These are phyloP conservation scores for Eustalomyia histrio DNA, from an alignment of 2,888 invertebrate species.

Conservation along the genomic window DNA sequence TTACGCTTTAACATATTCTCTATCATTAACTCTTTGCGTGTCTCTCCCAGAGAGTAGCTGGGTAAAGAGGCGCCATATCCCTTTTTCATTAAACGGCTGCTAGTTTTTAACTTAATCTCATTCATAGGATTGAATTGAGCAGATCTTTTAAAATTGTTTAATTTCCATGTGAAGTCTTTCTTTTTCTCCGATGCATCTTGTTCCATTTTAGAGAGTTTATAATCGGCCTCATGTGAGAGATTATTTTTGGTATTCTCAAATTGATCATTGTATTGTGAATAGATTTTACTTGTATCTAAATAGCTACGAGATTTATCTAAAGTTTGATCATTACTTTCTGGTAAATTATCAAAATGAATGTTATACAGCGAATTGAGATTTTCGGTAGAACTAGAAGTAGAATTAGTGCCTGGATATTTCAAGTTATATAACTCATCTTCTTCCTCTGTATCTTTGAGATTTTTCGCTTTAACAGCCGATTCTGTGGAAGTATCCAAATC, in stretches of 20 bases:
- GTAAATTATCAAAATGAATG: neutral
- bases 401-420: neutral
- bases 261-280: constrained; percentile 67
- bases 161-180: constrained; percentile 32
- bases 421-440: neutral
- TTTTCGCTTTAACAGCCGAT: neutral
- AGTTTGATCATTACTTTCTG: neutral
- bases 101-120: constrained; percentile 76
- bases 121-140: constrained; percentile 72
- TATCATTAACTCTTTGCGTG: constrained; percentile 64
- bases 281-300: neutral
- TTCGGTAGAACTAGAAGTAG: neutral
- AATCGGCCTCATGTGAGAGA: constrained; percentile 78
- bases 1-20: constrained; percentile 67
- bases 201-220: constrained; percentile 78
- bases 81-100: constrained; percentile 73
- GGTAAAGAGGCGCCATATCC: constrained; percentile 76
- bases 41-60: constrained; percentile 71
- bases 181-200: constrained; percentile 74
- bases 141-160: constrained; percentile 63
- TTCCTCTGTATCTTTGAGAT: neutral
- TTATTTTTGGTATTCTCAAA: constrained; percentile 71
- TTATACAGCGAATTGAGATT: neutral
- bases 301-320: constrained; percentile 19
- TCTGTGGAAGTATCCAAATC: neutral